phyloP scores from a whole-genome alignment of 1,140 invertebrate species.

The Pectinophora gossypiella region DNA sequence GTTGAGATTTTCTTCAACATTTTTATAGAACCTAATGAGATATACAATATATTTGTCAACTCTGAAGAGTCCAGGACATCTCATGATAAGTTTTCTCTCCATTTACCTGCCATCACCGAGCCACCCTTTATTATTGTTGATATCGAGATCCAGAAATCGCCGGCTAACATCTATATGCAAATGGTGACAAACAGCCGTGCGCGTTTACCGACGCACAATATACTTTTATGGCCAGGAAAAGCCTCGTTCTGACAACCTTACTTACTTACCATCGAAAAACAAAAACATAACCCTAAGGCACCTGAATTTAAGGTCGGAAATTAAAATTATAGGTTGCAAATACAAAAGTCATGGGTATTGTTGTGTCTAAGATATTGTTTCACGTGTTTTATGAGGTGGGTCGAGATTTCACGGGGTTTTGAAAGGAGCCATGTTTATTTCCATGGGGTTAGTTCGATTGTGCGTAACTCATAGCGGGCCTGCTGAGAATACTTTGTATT shows the following conservation, averaged over 20 bases:
- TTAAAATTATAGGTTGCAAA: background rate
- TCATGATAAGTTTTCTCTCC: background rate
- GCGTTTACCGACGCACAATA: constrained; percentile 70
- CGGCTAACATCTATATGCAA: constrained; percentile 58
- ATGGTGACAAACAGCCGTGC: constrained; percentile 68
- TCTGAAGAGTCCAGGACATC: too few relatives aligned
- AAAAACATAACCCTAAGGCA: constrained; percentile 39
- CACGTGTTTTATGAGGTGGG: constrained; percentile 72
- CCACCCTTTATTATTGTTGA: background rate
- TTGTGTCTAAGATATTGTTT: constrained; percentile 66
- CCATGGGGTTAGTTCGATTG: constrained; percentile 38
- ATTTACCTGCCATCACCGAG: constrained; percentile 9
- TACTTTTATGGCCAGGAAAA: constrained; percentile 57
- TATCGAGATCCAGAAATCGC: background rate
- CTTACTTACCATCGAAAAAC: background rate
- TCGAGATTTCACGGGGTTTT: constrained; percentile 64
- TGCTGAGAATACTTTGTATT: constrained; percentile 42
- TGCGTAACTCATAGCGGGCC: constrained; percentile 43
- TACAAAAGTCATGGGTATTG: background rate
- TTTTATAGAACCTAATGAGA: too few relatives aligned
- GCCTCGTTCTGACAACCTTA: background rate
- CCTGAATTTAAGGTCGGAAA: background rate
- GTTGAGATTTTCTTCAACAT: too few relatives aligned
- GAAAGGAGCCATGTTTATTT: background rate
- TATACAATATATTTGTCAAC: too few relatives aligned